Conservation (phyloP, 2,113 vertebrate genomes). For the Canis aureus region DNA sequence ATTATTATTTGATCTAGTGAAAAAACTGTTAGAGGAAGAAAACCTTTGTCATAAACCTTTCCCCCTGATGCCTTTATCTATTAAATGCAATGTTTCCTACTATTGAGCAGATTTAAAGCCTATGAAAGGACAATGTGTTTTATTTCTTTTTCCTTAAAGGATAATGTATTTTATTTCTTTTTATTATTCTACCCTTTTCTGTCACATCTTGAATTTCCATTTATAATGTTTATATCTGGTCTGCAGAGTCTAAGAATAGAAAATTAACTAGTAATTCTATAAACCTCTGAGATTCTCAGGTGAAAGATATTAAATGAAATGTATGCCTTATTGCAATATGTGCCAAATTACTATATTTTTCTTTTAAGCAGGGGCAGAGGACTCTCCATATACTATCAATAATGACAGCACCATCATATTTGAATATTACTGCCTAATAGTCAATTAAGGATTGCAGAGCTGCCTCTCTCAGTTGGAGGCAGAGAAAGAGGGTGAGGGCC, state of each 20-base stretch:
- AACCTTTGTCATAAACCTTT: neutral
- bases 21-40: neutral
- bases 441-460: neutral
- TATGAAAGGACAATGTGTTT: neutral
- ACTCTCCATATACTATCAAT: neutral
- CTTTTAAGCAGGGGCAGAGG: neutral
- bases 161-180: neutral
- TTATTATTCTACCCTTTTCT: neutral
- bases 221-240: neutral
- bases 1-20: neutral
- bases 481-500: neutral
- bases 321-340: neutral
- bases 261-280: neutral
- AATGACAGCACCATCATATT: neutral
- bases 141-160: neutral
- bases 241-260: neutral
- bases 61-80: neutral
- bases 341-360: slow-evolving; percentile 51
- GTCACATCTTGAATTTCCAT: neutral
- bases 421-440: neutral
- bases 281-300: neutral
- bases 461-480: neutral
- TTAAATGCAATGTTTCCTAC: slow-evolving; percentile 2
- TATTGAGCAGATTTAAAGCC: neutral
- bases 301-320: neutral